Evolutionary conservation across 2,888 invertebrate genomes (phyloP), one percentile per base, ranked within the genome.

Genomic region (Hydrotaea cyrtoneurina): DNA sequence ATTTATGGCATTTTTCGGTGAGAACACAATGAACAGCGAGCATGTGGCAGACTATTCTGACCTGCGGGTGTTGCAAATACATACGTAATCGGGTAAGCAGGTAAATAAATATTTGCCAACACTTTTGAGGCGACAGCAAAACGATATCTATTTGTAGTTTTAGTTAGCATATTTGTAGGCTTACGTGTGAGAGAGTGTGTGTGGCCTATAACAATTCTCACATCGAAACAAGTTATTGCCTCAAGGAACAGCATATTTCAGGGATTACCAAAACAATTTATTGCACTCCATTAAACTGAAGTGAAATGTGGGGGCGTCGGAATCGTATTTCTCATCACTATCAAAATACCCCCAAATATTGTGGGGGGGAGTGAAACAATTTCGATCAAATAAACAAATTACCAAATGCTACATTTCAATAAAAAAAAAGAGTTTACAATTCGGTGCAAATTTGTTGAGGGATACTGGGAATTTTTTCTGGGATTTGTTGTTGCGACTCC

Each of bases 1-100:
- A 69, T 69, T 69, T 69, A 69, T 69, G 69, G 46, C 69, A 69
- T 46, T 43, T 21, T 69, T 66, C 2, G 31, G 69, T 69, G 21
- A 59, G 5, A 21, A 55, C 55, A 3, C 23, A 7, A 15, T 26
- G 59, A 11, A 23, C 59, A 15, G 15, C 23, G 13, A 23, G 15
- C 59, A 59, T 59, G 13, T 26, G 8, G 59, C 15, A 15, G 59
- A 0, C 1, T 55, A 39, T 8, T 1, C 13, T 10, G 39, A 39
- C 1, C 39, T 39, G 11, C 1, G 10, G 39, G 39, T 39, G 39
- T 39, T 11, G 39, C 39, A 1, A 13, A 13, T 13, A 50, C 8
- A 13, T 10, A 50, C 13, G 13, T n/a, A n/a, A 50, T 13, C 43
- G 43, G 7, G 19, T 23, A 59, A 23, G 13, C 23, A 23, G 59